Evolutionary conservation across 2,797 vertebrate genomes (phyloP), one percentile per base, ranked within the genome.

Genomic region (Anguilla anguilla): DNA sequence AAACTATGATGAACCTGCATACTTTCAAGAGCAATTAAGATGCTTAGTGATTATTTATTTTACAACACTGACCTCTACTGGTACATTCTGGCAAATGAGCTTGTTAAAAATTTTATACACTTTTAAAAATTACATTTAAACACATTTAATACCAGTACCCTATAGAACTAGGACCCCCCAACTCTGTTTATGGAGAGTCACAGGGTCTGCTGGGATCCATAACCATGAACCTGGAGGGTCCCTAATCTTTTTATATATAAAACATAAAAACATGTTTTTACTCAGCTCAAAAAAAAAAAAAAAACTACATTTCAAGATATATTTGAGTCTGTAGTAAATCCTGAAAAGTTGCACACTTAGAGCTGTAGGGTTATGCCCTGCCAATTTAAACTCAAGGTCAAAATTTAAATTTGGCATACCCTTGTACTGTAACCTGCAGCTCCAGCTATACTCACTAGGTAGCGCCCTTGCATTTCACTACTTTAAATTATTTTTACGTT

Each of bases 1-100:
- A 77, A 35, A 77, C 31, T 67, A 7, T 67, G 61, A 22, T 22
- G 6, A 15, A 19, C 39, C 15, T 28, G 31, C 11, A 51, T 51
- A 25, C 49, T 61, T 17, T 49, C 61, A 61, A n/a, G 25, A 67
- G 61, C 22, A 3, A 67, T n/a, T n/a, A 28, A 31, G 25, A 69
- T 31, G 1, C n/a, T 13, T 15, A 31, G 31, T 15, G 69, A n/a
- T 11, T n/a, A 82, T 87, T 87, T 64, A 83, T 51, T 83, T 83
- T 87, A 46, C 31, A 19, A 87, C 25, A 82, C 4, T 61, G 79
- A 57, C 86, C 77, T 67, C 86, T 83, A 53, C 59, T 83, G 86
- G 57, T 81, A 86, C 6, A 39, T 25, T 57, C n/a, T 87, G 31
- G 86, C 0, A n/a, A 67, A 67, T 67, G 4, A 6, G 19, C 19